Evolutionary conservation across 1,140 invertebrate genomes (phyloP).

Genomic region (Drosophila miranda): DNA sequence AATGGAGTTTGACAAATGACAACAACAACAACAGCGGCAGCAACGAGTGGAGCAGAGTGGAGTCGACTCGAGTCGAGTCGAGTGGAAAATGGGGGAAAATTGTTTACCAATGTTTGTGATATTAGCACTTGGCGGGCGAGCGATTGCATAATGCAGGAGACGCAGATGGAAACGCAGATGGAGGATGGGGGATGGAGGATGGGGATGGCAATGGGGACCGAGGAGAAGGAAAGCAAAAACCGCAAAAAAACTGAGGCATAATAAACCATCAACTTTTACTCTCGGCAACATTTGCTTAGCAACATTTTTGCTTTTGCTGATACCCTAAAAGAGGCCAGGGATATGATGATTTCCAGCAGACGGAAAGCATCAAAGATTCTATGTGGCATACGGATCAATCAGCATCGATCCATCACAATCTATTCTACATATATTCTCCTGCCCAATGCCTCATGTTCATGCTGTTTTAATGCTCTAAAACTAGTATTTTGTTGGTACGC

Average conservation of each 20-base stretch:
- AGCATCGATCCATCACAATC: too few relatives aligned
- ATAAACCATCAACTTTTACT: constrained; percentile 56
- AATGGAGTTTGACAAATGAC: constrained; percentile 60
- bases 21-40: constrained; percentile 7
- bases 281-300: constrained; percentile 65
- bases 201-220: too few relatives aligned
- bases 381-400: too few relatives aligned
- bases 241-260: constrained; percentile 32
- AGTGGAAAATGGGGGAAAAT: constrained; percentile 42
- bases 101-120: constrained; percentile 48
- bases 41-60: too few relatives aligned
- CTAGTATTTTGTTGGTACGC: too few relatives aligned
- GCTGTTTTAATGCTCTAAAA: too few relatives aligned
- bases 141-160: constrained; percentile 57
- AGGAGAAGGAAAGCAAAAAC: background rate
- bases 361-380: too few relatives aligned
- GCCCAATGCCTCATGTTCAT: too few relatives aligned
- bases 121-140: constrained; percentile 59
- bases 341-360: background rate
- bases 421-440: too few relatives aligned
- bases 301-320: constrained; percentile 31
- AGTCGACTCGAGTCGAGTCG: background rate
- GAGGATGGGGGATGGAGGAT: background rate
- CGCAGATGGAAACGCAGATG: background rate
- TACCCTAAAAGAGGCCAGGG: constrained; percentile 17